Evolutionary conservation across 2,888 invertebrate genomes (phyloP), one percentile per base, ranked within the genome.

Genomic region (Hypomecis atomaria): DNA sequence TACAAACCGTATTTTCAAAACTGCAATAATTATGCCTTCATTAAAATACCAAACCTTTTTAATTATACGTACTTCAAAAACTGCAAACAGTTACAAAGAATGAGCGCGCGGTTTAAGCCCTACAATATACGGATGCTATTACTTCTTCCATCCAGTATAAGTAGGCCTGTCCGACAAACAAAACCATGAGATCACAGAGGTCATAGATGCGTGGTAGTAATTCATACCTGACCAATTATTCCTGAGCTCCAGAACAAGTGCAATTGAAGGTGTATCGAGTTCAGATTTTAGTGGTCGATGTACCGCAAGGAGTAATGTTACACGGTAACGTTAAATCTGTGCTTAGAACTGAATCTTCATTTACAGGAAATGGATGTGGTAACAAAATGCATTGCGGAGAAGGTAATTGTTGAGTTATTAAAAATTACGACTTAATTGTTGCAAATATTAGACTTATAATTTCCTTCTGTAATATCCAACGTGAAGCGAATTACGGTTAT

Each of bases 281-380:
- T 83, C 85, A 72, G 11, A 63, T 55, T 76, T 71, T 73, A 77
- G 69, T 82, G 82, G 88, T 67, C 54, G 45, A 59, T 48, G 77
- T 84, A 83, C 84, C 83, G 84, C 82, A 87, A 87, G 84, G 81
- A 84, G 80, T 84, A 81, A 83, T 85, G 83, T 79, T 84, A 83
- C 82, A 80, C 78, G 78, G 82, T 82, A 82, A 82, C 78, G 78
- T 83, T 84, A 79, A 84, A 84, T 83, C 81, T 80, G 72, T 80
- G 83, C 84, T 85, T 86, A 87, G 85, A 86, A 83, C 83, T 83
- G 85, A 83, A 81, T 83, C 81, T 82, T 83, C 78, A 78, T 84
- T 82, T 81, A 80, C 77, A 74, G 75, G 64, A 63, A 66, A 70
- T 71, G 72, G 78, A 80, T 77, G 74, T 70, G 67, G 70, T 75